Evolutionary conservation across 2,113 vertebrate species (phyloP), one percentile per base, ranked within the genome.

Genomic region (Sinosuthora webbiana): DNA sequence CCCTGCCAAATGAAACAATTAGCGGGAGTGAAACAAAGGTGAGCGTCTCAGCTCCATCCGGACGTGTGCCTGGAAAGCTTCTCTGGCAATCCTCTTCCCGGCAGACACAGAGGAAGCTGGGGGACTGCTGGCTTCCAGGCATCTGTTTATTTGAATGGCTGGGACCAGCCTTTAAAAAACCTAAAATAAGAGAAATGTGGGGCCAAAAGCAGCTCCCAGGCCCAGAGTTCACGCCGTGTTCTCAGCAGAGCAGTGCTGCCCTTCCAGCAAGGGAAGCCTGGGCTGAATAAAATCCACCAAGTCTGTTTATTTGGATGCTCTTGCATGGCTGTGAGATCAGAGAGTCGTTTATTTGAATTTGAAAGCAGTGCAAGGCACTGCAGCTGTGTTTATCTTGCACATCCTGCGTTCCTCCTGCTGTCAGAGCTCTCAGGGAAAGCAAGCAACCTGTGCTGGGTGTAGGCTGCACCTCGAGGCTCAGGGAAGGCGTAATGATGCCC

Each of bases 311-410:
- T 88, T 92, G 90, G 77, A 56, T 56, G 76, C 35, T 74, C 70
- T 83, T 77, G 76, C 86, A 62, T 0, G 65, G 78, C 81, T 93
- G 67, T 35, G 84, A 95, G 94, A 89, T 89, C 89, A 83, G 67
- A 79, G 89, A 33, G 17, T 57, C 8, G 2, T 83, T 87, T 79
- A 81, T 95, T 95, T 89, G 93, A 91, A 81, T 70, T 9, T 86
- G 94, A 82, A 94, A 89, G 87, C 68, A 35, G 88, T 53, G 78
- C 45, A 92, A 95, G 68, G 89, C 87, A 20, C 25, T 63, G 81
- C 96, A 95, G 95, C 95, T 97, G 96, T 97, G 92, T 97, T 96
- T 97, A 84, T 92, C 74, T 95, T 70, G 82, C 91, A 96, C 79
- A 91, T 95, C 89, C 96, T 94, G 96, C 11, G 0, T 76, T 95